Base-by-base conservation (phyloP, 2,113 vertebrate species). In the Takifugu bimaculatus region DNA sequence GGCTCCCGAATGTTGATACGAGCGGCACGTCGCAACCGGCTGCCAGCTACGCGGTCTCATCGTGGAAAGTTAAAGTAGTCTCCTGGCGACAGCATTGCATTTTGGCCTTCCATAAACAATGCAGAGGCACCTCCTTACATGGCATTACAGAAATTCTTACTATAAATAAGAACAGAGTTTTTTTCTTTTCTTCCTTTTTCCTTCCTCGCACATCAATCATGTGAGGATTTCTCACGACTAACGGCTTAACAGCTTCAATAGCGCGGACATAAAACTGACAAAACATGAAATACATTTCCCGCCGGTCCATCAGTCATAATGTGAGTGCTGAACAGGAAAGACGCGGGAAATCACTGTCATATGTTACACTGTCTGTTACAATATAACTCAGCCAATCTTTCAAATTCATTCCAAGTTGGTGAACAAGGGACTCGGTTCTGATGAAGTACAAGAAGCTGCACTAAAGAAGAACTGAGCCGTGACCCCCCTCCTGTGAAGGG, bases 81-180 rank as follows among this genome's bases (percentile, higher is more conserved):
- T 58, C 39, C 35, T 39, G 53, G 50, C 47, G 29, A 35, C 26
- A 42, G 7, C 60, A 47, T 52, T 63, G 62, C 59, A 59, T 67
- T 71, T 74, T 57, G 62, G 54, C 12, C 61, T 64, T 53, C 43
- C 13, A 52, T 56, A 57, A 74, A 64, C 57, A 74, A 78, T 74
- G 48, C 49, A 58, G 28, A 57, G 35, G 32, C 74, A 82, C 60
- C 69, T 72, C 79, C 82, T 81, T 83, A 79, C 60, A 83, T 77
- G 80, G 67, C 57, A 60, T 68, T 26, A 29, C 52, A 48, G 13
- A 68, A 63, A 63, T 25, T 20, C 9, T 45, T 4, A 39, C 63
- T 78, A 80, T 75, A 80, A 85, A 85, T 83, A 74, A 62, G 44
- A 69, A 32, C 2, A 0, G 3, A 35, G 25, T 9, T 58, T 53